Percentiles rank a stretch among this genome's conserved stretches.
phyloP scores from a whole-genome alignment of 2,113 vertebrate species.

The Corythornis cristatus region DNA sequence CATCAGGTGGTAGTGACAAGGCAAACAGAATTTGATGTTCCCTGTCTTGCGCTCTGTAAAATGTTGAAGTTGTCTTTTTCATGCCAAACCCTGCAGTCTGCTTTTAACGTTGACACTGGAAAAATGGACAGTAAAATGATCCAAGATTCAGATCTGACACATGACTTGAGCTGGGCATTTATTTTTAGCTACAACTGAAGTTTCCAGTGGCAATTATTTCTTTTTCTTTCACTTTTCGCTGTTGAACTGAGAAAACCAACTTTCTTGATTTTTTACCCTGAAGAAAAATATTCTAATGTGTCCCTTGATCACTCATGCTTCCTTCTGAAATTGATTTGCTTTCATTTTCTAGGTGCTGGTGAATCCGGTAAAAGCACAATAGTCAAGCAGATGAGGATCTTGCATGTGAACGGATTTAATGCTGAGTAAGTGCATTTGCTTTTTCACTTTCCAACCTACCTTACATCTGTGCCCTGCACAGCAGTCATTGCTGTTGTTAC shows the following conservation, averaged over 20 bases:
- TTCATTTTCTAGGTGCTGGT: constrained; percentile 89
- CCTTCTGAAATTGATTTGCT: constrained; percentile 74
- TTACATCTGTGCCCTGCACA: not conserved
- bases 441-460: constrained; percentile 3
- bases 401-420: constrained; percentile 98
- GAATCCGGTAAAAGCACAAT: constrained; percentile 99
- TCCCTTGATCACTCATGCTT: constrained; percentile 45
- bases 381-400: constrained; percentile 96
- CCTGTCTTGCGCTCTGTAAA: not conserved
- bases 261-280: constrained; percentile 39
- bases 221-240: constrained; percentile 52
- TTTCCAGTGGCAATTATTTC: constrained; percentile 66
- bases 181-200: constrained; percentile 73
- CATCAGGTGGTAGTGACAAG: not conserved
- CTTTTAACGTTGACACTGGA: constrained; percentile 63
- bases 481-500: not conserved
- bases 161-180: constrained; percentile 65
- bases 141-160: constrained; percentile 62
- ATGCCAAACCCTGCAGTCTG: not conserved
- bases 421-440: constrained; percentile 89
- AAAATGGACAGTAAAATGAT: constrained; percentile 65
- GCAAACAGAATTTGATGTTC: not conserved
- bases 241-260: constrained; percentile 21
- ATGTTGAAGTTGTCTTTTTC: constrained; percentile 27
- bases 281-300: not conserved